Base-by-base conservation (phyloP, 2,797 vertebrate genomes). In the Otolemur crassicaudatus region DNA sequence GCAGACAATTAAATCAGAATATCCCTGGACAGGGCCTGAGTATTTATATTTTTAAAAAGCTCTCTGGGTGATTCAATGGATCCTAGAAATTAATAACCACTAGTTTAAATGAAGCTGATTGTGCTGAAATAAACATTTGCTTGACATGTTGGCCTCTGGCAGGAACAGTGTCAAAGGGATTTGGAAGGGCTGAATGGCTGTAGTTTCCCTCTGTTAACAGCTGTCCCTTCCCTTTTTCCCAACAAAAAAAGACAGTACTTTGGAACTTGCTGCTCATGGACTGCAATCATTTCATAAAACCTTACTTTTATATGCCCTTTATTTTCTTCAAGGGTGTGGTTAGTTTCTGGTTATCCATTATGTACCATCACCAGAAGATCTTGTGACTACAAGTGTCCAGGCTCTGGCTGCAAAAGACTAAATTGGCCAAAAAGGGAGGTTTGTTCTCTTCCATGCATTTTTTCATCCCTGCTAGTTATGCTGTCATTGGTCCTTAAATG, bases 281-380 rank as follows among this genome's bases (percentile, higher is more conserved):
- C 7, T 58, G 17, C 19, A 16, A 11, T 63, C 34, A 1, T 94
- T 84, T 83, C 93, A 13, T 90, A 90, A 97, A 96, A 77, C 65
- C 37, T 94, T 75, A 70, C 84, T 67, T 25, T 93, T 91, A 29
- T 5, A 84, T 13, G 27, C 73, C 40, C 53, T 58, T 79, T 87
- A 49, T 88, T 95, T 94, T 82, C 95, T 49, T 73, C 25, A 22
- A 60, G 63, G 94, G 91, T 90, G 92, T 82, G 94, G 77, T 37
- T 75, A 94, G 86, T 58, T 29, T 34, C 37, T 79, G 40, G 61
- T 81, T 73, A 83, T 43, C 61, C 46, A 40, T 10, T 43, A 31
- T 5, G 40, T 49, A 5, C 37, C 79, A n/a, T 56, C 2, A 10
- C 82, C 76, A 70, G 96, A 94, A 31, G 61, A 53, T 72, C n/a